Conservation (phyloP, 2,797 vertebrate species). For the Varecia variegata region DNA sequence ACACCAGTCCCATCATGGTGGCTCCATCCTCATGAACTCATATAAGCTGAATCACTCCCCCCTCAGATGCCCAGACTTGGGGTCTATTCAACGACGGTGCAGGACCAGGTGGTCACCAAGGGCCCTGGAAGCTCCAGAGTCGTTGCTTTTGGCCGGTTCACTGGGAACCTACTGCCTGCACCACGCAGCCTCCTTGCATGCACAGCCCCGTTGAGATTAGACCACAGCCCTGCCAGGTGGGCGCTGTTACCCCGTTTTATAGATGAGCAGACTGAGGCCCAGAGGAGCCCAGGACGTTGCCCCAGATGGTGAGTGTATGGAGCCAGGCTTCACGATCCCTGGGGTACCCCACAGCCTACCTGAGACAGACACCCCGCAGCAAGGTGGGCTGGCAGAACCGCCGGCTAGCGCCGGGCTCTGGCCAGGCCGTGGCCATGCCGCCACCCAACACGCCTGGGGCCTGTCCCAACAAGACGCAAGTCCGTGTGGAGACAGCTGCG, state of each 20-base stretch:
- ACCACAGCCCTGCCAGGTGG: not conserved
- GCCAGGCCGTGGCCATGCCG: not conserved
- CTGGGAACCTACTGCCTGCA: not conserved
- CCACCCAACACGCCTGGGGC: not conserved
- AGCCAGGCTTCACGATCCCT: fast-evolving
- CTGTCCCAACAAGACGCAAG: not conserved
- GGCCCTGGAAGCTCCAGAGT: not conserved
- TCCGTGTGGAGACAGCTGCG: fast-evolving
- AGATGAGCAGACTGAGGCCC: not conserved
- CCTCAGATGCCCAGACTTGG: not conserved
- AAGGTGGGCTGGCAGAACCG: not conserved
- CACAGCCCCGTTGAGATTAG: not conserved
- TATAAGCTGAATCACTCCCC: not conserved
- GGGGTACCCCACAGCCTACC: no score
- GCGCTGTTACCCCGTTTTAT: not conserved
- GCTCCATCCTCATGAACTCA: not conserved
- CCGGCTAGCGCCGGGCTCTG: not conserved
- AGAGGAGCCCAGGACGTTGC: not conserved
- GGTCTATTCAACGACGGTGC: not conserved
- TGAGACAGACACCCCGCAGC: not conserved
- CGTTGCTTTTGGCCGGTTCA: not conserved
- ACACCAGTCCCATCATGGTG: not conserved
- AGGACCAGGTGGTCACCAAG: not conserved
- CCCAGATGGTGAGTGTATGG: not conserved
- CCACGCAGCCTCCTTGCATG: not conserved